These are phyloP conservation scores for Drosophila repleta DNA, from an alignment of 1,140 invertebrate genomes.

Conservation along the genomic window DNA sequence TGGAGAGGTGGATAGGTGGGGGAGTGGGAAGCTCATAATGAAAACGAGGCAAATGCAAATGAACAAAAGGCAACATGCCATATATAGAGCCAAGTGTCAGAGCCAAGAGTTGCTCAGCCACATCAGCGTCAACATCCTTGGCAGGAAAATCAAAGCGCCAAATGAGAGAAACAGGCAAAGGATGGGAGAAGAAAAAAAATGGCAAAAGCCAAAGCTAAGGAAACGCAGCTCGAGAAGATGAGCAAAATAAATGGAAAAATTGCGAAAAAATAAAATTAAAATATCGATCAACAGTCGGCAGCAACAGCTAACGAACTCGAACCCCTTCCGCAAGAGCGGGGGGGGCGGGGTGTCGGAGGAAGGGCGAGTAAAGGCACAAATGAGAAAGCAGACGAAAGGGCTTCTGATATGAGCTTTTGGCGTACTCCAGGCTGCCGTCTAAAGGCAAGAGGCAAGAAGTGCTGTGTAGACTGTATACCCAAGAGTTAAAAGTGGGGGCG, in stretches of 20 bases:
- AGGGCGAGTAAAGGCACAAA: slow-evolving; percentile 27
- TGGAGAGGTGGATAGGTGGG: too few relatives aligned
- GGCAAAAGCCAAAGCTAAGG: slow-evolving; percentile 61
- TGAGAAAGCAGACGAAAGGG: slow-evolving; percentile 59
- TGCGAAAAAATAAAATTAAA: slow-evolving; percentile 76
- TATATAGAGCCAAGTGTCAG: slow-evolving; percentile 26
- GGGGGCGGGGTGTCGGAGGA: background rate
- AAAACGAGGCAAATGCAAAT: slow-evolving; percentile 76
- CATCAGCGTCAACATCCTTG: slow-evolving; percentile 63
- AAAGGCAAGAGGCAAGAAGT: slow-evolving; percentile 23
- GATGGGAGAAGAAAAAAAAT: slow-evolving; percentile 9
- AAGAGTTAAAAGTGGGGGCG: background rate
- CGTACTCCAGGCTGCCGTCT: slow-evolving; percentile 28
- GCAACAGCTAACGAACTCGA: slow-evolving; percentile 72
- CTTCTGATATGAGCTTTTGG: slow-evolving; percentile 52
- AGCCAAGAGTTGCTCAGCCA: slow-evolving; percentile 24
- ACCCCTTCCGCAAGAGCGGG: slow-evolving; percentile 56
- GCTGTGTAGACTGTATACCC: background rate
- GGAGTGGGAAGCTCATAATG: slow-evolving; percentile 52
- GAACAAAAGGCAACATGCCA: slow-evolving; percentile 67
- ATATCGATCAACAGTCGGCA: slow-evolving; percentile 74
- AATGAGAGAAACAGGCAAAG: slow-evolving; percentile 43
- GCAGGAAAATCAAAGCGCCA: slow-evolving; percentile 72
- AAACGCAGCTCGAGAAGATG: slow-evolving; percentile 50
- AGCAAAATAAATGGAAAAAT: slow-evolving; percentile 39